Evolutionary conservation across 1,140 invertebrate genomes (phyloP).

Genomic region (Orchestia grillus): DNA sequence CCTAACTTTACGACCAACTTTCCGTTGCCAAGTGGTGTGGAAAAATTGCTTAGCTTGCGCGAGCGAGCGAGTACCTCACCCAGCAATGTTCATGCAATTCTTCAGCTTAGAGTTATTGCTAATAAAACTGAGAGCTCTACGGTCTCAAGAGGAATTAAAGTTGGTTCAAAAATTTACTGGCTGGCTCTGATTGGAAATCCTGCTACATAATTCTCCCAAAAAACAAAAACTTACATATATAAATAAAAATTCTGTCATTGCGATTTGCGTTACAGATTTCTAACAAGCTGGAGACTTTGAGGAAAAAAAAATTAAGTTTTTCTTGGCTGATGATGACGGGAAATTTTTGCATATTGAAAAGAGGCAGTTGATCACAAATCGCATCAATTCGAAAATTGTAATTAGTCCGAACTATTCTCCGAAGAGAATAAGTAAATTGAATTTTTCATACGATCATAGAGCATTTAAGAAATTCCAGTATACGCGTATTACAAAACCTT

Average conservation of each 20-base stretch:
- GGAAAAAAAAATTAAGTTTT: neutral
- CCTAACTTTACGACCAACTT: slow-evolving; percentile 7
- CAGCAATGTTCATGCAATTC: neutral
- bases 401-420: neutral
- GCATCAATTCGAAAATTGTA: neutral
- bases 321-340: neutral
- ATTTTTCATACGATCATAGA: neutral
- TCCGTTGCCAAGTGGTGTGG: neutral
- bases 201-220: neutral
- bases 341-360: neutral
- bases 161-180: neutral
- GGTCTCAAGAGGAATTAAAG: neutral
- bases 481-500: too few species aligned
- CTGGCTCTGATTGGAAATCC: neutral
- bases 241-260: neutral
- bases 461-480: neutral
- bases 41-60: neutral
- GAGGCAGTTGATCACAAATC: neutral
- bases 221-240: neutral
- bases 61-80: neutral
- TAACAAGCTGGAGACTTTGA: neutral
- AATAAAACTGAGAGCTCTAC: neutral
- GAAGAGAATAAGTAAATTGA: neutral
- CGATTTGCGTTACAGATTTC: neutral
- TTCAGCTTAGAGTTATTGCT: neutral